Evolutionary conservation across 2,113 vertebrate species (phyloP).

Genomic region (Tinamus guttatus): DNA sequence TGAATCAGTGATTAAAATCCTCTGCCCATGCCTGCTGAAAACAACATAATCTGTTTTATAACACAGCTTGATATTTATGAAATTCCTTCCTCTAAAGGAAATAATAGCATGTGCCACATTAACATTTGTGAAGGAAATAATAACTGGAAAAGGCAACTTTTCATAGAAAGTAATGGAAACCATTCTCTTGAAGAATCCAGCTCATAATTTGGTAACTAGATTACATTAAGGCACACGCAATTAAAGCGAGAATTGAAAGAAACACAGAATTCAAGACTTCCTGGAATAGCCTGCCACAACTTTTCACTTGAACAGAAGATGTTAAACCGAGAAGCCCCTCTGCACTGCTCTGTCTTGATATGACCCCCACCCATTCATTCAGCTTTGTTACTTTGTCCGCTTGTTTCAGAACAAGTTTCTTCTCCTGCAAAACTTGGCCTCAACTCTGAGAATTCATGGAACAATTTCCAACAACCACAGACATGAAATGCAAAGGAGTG

Average conservation of each 20-base stretch:
- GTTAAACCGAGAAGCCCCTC: neutral
- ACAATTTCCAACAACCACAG: neutral
- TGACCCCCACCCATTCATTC: neutral
- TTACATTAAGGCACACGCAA: neutral
- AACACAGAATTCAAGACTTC: neutral
- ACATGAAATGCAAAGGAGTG: neutral
- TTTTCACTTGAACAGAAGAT: neutral
- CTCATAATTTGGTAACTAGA: neutral
- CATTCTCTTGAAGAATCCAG: neutral
- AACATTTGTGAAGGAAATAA: neutral
- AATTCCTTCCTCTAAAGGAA: neutral
- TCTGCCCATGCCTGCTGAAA: conserved; percentile 18
- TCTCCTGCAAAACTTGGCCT: neutral
- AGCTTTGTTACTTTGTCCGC: neutral
- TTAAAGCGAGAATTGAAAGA: neutral
- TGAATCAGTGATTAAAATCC: conserved; percentile 1
- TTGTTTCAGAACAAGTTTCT: neutral
- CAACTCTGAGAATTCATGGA: neutral
- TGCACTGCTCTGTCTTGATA: neutral
- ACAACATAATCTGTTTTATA: neutral
- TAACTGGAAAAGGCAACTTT: neutral
- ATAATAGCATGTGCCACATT: neutral
- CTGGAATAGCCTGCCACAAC: neutral
- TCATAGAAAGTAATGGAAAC: neutral
- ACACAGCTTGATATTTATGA: neutral